phyloP scores from a whole-genome alignment of 2,888 invertebrate species.

The Malthinus seriepunctatus region DNA sequence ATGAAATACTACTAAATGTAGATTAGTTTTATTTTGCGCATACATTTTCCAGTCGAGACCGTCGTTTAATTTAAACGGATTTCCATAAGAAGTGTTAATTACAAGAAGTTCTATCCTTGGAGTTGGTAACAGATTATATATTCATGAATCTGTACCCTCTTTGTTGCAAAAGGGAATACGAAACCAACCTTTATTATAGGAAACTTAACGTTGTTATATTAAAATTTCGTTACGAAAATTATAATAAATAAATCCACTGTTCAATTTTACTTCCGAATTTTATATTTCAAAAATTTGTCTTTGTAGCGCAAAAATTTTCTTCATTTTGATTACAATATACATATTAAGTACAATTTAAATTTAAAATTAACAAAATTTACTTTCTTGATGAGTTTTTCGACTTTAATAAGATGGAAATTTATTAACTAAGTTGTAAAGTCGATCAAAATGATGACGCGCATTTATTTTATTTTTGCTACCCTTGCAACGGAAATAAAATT shows the following conservation, averaged over 20 bases:
- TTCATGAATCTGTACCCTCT: conserved; percentile 40
- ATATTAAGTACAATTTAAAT: too few species aligned
- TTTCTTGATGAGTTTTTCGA: too few species aligned
- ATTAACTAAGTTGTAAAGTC: too few species aligned
- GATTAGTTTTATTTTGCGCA: conserved; percentile 49
- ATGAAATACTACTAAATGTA: conserved; percentile 48
- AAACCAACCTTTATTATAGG: conserved; percentile 27
- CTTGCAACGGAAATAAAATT: too few species aligned
- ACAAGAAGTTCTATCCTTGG: conserved; percentile 39
- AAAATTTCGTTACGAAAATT: conserved; percentile 35
- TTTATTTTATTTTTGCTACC: too few species aligned
- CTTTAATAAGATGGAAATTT: too few species aligned
- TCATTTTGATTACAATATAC: too few species aligned
- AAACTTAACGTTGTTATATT: conserved; percentile 37
- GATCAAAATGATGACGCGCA: too few species aligned
- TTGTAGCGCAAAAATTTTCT: too few species aligned
- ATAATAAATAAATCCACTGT: conserved; percentile 26
- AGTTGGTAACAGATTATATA: conserved; percentile 40
- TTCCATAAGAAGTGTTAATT: conserved; percentile 44
- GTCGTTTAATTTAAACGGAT: conserved; percentile 47
- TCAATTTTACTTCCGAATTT: conserved; percentile 22
- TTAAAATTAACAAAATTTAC: too few species aligned
- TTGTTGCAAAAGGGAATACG: conserved; percentile 22
- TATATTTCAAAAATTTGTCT: too few species aligned
- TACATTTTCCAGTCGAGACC: conserved; percentile 46